phyloP scores from a whole-genome alignment of 2,797 vertebrate species.

The Potorous gilbertii region DNA sequence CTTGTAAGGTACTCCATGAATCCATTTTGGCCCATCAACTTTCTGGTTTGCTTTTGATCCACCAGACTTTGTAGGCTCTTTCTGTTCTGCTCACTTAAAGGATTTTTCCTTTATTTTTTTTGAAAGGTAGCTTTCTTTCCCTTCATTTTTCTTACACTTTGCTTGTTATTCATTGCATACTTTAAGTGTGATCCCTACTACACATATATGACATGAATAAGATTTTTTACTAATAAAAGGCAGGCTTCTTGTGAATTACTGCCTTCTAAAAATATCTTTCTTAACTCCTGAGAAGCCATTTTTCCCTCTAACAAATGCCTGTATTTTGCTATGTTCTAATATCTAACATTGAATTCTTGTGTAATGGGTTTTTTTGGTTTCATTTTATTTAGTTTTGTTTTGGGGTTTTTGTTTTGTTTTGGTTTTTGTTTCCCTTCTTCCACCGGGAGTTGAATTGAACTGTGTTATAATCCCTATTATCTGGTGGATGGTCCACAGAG shows the following conservation, averaged over 20 bases:
- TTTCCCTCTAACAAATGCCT: not conserved
- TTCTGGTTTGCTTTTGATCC: not conserved
- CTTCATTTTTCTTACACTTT: not conserved
- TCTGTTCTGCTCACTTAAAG: not conserved
- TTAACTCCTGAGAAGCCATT: not conserved
- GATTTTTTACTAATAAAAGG: not conserved
- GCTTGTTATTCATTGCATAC: not conserved
- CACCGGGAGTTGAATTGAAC: not conserved
- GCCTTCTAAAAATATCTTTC: not conserved
- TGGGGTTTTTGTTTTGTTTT: not conserved
- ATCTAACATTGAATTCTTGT: not conserved
- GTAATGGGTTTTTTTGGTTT: not conserved
- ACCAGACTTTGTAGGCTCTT: not conserved
- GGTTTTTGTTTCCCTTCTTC: not conserved
- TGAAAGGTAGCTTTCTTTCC: not conserved
- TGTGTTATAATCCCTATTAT: not conserved
- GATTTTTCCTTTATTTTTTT: not conserved
- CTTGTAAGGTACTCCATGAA: not conserved
- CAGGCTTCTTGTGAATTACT: not conserved
- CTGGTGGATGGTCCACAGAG: not conserved
- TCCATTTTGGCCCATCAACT: not conserved
- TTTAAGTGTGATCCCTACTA: not conserved
- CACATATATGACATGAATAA: not conserved
- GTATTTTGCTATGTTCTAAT: not conserved
- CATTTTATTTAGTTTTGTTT: not conserved